These are phyloP conservation scores for Pyrocoelia pectoralis DNA, from an alignment of 2,888 invertebrate genomes.

Conservation along the genomic window DNA sequence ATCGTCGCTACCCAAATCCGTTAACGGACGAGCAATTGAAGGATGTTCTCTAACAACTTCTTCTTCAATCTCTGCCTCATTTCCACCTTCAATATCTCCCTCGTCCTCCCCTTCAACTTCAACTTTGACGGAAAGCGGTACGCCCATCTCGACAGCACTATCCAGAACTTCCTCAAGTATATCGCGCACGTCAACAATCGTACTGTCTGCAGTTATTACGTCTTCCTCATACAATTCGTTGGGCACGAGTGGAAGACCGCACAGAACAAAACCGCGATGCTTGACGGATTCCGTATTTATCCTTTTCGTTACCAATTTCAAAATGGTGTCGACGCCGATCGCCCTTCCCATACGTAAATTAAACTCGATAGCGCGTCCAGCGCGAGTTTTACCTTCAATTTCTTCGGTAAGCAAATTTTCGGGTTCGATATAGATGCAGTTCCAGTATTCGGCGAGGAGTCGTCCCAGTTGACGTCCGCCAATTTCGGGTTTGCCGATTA, in stretches of 20 bases:
- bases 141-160: slow-evolving; percentile 38
- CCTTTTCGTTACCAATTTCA: slow-evolving; percentile 64
- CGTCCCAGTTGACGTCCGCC: slow-evolving; percentile 64
- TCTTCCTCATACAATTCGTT: slow-evolving; percentile 57
- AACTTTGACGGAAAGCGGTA: slow-evolving; percentile 18
- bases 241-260: slow-evolving; percentile 71
- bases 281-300: slow-evolving; percentile 62
- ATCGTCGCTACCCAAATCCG: slow-evolving; percentile 42
- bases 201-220: slow-evolving; percentile 55
- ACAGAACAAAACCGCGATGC: slow-evolving; percentile 71
- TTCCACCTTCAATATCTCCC: too few species aligned
- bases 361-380: slow-evolving; percentile 67
- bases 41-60: slow-evolving; percentile 57
- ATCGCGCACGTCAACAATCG: slow-evolving; percentile 55
- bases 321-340: slow-evolving; percentile 62
- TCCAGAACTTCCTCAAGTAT: slow-evolving; percentile 56
- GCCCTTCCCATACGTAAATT: slow-evolving; percentile 65
- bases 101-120: too few species aligned
- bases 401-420: slow-evolving; percentile 65
- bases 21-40: too few species aligned
- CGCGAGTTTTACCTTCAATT: slow-evolving; percentile 63
- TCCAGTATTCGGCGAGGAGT: slow-evolving; percentile 64
- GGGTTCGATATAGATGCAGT: slow-evolving; percentile 68
- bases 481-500: slow-evolving; percentile 68
- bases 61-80: slow-evolving; percentile 47